These are phyloP conservation scores for Periphyllus acericola DNA, from an alignment of 2,888 invertebrate species.

Conservation along the genomic window DNA sequence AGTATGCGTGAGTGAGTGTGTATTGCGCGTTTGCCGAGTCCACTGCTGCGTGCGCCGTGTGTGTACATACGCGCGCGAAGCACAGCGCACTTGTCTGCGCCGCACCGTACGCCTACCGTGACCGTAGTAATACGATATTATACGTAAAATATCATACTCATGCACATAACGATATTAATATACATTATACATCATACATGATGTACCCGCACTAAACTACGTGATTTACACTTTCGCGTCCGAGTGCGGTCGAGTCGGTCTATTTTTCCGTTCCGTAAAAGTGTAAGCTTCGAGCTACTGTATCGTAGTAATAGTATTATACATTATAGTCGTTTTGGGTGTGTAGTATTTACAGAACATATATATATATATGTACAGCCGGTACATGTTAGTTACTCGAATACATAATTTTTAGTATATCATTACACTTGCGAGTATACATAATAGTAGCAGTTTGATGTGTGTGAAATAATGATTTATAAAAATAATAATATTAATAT, in stretches of 20 bases:
- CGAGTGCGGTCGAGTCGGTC: not conserved
- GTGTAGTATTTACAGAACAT: too few species aligned
- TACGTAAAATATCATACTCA: not conserved
- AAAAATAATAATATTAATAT: too few species aligned
- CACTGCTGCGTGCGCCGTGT: conserved; percentile 56
- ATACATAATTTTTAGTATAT: too few species aligned
- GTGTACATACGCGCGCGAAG: conserved; percentile 26
- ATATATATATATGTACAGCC: not conserved
- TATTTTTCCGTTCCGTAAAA: not conserved
- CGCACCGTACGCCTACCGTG: conserved; percentile 17
- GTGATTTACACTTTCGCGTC: not conserved
- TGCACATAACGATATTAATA: not conserved
- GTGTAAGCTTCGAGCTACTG: not conserved
- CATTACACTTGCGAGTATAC: too few species aligned
- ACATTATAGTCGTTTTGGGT: not conserved
- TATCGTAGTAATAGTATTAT: too few species aligned
- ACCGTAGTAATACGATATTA: conserved; percentile 36
- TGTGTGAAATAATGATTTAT: not conserved
- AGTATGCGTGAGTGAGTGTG: not conserved
- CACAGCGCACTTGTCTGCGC: conserved; percentile 47
- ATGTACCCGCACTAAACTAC: not conserved
- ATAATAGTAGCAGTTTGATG: not conserved
- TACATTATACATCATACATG: not conserved
- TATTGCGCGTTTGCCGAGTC: conserved; percentile 61
- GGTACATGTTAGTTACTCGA: not conserved